Conservation (phyloP, 2,888 invertebrate genomes). For the Ectobius pallidus region DNA sequence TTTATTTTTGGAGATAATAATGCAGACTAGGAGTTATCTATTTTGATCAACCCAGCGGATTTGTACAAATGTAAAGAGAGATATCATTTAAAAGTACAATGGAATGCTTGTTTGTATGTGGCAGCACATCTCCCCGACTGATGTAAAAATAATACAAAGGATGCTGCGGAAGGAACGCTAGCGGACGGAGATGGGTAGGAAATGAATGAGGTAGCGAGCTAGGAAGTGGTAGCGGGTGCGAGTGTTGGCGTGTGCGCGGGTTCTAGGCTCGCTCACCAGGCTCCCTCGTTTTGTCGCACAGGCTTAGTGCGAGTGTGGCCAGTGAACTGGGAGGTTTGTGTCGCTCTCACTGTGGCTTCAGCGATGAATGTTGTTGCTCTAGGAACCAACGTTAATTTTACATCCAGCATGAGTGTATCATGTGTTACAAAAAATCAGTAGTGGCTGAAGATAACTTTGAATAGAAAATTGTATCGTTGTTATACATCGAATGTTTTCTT, state of each 20-base stretch:
- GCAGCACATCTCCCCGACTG: too few species aligned
- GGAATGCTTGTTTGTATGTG: too few species aligned
- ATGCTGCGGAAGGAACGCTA: neutral
- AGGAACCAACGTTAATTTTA: neutral
- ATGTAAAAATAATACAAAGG: slow-evolving; percentile 4
- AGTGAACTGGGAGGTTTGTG: neutral
- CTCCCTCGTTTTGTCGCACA: neutral
- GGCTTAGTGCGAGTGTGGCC: slow-evolving; percentile 30
- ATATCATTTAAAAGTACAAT: too few species aligned
- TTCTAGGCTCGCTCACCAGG: slow-evolving; percentile 21
- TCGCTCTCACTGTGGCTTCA: neutral
- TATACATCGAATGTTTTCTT: neutral
- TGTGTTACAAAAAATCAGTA: neutral
- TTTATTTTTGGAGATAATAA: too few species aligned
- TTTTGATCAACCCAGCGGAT: too few species aligned
- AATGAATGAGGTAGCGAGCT: slow-evolving; percentile 9
- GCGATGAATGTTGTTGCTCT: neutral
- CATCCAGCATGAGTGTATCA: neutral
- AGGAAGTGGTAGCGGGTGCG: slow-evolving; percentile 22
- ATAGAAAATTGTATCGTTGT: too few species aligned
- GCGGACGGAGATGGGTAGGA: slow-evolving; percentile 16
- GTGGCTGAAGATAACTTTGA: neutral
- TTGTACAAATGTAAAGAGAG: too few species aligned
- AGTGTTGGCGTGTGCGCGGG: slow-evolving; percentile 29
- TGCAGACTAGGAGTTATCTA: too few species aligned